These are phyloP conservation scores for Psittacula cyanocephala DNA, from an alignment of 2,113 vertebrate species.

Conservation along the genomic window DNA sequence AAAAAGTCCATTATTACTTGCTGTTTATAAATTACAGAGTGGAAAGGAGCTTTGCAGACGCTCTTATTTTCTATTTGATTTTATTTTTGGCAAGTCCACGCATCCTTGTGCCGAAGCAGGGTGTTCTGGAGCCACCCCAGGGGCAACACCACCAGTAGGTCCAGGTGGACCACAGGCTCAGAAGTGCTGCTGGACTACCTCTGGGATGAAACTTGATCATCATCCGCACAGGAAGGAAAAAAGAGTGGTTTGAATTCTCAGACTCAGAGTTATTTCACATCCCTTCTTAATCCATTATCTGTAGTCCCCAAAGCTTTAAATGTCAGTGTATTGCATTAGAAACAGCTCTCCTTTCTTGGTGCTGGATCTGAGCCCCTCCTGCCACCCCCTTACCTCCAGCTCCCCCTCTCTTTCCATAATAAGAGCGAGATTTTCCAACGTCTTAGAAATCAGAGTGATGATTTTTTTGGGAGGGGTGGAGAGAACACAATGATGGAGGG, in stretches of 20 bases:
- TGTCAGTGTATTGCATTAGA: slow-evolving; percentile 39
- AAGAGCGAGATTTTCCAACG: background rate
- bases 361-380: background rate
- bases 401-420: background rate
- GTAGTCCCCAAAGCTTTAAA: background rate
- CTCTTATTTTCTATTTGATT: background rate
- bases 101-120: slow-evolving; percentile 27
- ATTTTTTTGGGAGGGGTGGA: background rate
- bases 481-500: background rate
- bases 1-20: slow-evolving; percentile 76
- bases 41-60: slow-evolving; percentile 48
- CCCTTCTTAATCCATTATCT: slow-evolving; percentile 37
- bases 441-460: background rate
- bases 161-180: background rate
- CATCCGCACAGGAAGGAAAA: background rate
- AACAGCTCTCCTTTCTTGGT: background rate
- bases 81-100: slow-evolving; percentile 31
- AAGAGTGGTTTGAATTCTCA: slow-evolving; percentile 27
- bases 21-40: slow-evolving; percentile 76
- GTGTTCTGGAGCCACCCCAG: background rate
- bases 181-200: slow-evolving; percentile 15
- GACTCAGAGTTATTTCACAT: slow-evolving; percentile 3
- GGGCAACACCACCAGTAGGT: background rate
- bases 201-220: background rate
- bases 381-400: background rate